These are phyloP conservation scores for Epistrophe eligans DNA, from an alignment of 2,888 invertebrate species.

Conservation along the genomic window DNA sequence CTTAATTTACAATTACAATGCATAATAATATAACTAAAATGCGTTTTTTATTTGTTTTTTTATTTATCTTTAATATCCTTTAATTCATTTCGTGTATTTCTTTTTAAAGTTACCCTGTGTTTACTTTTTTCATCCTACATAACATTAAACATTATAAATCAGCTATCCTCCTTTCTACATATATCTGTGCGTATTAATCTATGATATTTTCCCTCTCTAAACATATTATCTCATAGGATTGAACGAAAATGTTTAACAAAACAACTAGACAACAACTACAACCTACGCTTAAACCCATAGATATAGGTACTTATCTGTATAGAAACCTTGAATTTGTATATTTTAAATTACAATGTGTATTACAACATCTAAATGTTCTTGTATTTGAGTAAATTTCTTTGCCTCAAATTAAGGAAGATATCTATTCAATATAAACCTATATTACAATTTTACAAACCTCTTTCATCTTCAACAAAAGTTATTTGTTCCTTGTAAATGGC, in stretches of 20 bases:
- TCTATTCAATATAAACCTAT: conserved; percentile 42
- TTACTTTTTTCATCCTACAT: too few relatives aligned
- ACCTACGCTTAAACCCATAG: background rate
- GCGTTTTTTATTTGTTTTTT: too few relatives aligned
- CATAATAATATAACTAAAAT: too few relatives aligned
- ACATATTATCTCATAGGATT: background rate
- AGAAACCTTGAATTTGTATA: conserved; percentile 33
- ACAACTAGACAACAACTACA: background rate
- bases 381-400: conserved; percentile 59
- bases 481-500: conserved; percentile 69
- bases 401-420: conserved; percentile 53
- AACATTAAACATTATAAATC: too few relatives aligned
- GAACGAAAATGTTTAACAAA: background rate
- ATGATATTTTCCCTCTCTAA: background rate
- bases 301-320: background rate
- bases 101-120: too few relatives aligned
- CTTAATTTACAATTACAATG: too few relatives aligned
- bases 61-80: too few relatives aligned
- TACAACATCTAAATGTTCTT: conserved; percentile 53
- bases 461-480: conserved; percentile 53
- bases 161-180: background rate
- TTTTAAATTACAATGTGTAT: conserved; percentile 42
- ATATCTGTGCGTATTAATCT: background rate
- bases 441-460: conserved; percentile 6
- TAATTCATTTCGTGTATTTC: too few relatives aligned